Evolutionary conservation across 1,140 invertebrate species (phyloP).

Genomic region (Drosophila ogumai): DNA sequence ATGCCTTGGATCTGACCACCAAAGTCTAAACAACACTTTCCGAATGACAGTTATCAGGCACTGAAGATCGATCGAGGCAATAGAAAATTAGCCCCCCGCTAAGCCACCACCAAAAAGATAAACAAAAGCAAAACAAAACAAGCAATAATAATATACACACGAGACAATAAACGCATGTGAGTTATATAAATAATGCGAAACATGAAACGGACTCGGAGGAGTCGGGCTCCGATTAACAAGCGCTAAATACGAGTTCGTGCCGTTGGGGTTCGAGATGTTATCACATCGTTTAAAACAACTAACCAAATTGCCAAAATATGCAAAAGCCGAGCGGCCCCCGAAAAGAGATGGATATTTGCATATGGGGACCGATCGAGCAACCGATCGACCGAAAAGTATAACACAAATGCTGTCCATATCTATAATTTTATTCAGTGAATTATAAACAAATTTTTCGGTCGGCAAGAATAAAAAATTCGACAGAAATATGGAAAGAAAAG

Average conservation of each 20-base stretch:
- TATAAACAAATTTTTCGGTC: conserved; percentile 55
- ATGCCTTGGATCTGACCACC: conserved; percentile 89
- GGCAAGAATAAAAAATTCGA: conserved; percentile 37
- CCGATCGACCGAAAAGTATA: conserved; percentile 37
- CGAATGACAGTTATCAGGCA: conserved; percentile 38
- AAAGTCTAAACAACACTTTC: conserved; percentile 75
- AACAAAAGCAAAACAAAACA: conserved; percentile 8
- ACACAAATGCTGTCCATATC: conserved; percentile 31
- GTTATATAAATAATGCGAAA: conserved; percentile 41
- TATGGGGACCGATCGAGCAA: conserved; percentile 13
- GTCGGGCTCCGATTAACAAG: conserved; percentile 53
- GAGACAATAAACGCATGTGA: conserved; percentile 34
- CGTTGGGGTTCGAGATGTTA: conserved; percentile 69
- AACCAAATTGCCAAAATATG: conserved; percentile 79
- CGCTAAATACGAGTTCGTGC: conserved; percentile 66
- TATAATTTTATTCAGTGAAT: conserved; percentile 50
- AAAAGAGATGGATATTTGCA: conserved; percentile 21
- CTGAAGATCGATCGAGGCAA: conserved; percentile 46
- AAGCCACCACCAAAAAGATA: conserved; percentile 57
- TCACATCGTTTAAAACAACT: conserved; percentile 84
- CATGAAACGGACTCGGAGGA: conserved; percentile 19
- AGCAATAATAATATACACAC: conserved; percentile 19
- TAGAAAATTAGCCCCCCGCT: conserved; percentile 45
- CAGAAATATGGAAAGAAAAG: conserved; percentile 16
- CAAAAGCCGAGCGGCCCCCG: conserved; percentile 52